Percentiles rank a stretch among this genome's conserved stretches.
These are phyloP conservation scores for Lepidothrix coronata DNA, from an alignment of 2,113 vertebrate species.

Conservation along the genomic window DNA sequence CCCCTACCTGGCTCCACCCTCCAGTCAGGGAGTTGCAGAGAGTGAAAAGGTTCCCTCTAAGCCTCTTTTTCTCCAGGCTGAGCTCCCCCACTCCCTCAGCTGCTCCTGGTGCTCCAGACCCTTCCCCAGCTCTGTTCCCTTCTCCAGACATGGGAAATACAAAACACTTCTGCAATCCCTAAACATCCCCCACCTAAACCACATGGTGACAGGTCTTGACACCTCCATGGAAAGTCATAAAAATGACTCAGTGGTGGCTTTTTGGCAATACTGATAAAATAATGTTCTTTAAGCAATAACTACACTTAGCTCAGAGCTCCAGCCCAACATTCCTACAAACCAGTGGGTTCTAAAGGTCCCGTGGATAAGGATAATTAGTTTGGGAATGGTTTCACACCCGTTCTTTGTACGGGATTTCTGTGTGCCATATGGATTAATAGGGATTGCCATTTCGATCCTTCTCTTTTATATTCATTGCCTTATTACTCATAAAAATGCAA, in stretches of 20 bases:
- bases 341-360: not conserved
- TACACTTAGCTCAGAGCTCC: accelerated
- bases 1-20: not conserved
- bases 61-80: not conserved
- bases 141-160: not conserved
- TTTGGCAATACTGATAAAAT: not conserved
- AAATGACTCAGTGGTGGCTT: accelerated
- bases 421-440: not conserved
- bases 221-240: accelerated
- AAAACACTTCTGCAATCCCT: not conserved
- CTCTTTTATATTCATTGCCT: slow-evolving; percentile 25
- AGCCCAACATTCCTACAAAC: not conserved
- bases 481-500: slow-evolving; percentile 70
- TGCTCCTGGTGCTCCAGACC: not conserved
- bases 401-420: not conserved
- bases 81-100: not conserved
- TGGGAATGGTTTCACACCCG: not conserved
- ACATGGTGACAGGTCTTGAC: accelerated
- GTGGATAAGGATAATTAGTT: not conserved
- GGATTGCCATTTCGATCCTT: not conserved
- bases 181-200: accelerated
- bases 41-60: not conserved
- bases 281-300: not conserved
- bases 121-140: not conserved
- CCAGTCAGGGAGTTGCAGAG: not conserved